Conservation (phyloP, 2,797 vertebrate genomes). For the Odontamblyopus rebecca region DNA sequence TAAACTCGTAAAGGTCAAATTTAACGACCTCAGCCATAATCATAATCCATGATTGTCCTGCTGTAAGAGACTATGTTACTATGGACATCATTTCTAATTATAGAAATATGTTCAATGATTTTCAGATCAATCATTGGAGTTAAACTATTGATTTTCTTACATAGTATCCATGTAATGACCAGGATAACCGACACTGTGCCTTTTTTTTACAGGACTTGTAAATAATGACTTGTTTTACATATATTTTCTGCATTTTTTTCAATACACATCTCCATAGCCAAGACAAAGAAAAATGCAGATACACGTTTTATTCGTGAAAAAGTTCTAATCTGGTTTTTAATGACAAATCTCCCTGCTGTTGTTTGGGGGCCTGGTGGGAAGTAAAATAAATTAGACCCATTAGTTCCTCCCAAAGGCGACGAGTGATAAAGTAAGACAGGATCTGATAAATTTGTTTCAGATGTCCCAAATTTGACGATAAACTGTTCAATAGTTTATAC, state of each 20-base stretch:
- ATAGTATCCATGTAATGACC: neutral
- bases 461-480: neutral
- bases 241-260: neutral
- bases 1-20: neutral
- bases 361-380: slow-evolving; percentile 55
- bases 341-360: slow-evolving; percentile 68
- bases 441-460: slow-evolving; percentile 65
- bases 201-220: neutral
- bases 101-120: slow-evolving; percentile 10
- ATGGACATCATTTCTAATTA: slow-evolving; percentile 7
- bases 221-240: slow-evolving; percentile 8
- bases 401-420: slow-evolving; percentile 69
- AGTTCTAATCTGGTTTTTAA: slow-evolving; percentile 63
- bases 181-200: neutral
- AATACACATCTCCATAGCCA: neutral
- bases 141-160: slow-evolving; percentile 7
- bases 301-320: neutral
- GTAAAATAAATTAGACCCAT: slow-evolving; percentile 77
- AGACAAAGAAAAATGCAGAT: too few species aligned
- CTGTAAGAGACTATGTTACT: neutral
- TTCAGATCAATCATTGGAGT: slow-evolving; percentile 11
- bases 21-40: neutral
- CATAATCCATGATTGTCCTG: neutral
- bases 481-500: neutral
- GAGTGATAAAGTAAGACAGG: slow-evolving; percentile 71